phyloP scores from a whole-genome alignment of 2,797 vertebrate genomes.

The Acipenser oxyrinchus region DNA sequence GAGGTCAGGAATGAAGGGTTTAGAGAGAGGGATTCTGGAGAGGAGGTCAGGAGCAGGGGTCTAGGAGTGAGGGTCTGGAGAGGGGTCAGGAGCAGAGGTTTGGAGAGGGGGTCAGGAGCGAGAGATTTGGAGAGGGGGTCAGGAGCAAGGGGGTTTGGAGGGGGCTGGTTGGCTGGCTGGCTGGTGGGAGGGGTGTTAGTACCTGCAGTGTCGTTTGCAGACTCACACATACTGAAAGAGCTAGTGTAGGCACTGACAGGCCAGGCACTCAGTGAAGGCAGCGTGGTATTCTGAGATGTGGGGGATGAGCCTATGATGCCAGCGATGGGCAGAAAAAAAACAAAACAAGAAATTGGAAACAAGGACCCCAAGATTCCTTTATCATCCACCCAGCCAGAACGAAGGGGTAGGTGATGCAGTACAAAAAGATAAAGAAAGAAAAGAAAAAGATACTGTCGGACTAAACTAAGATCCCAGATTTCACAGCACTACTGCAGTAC shows the following conservation, averaged over 20 bases:
- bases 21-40: neutral
- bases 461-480: neutral
- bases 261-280: constrained; percentile 84
- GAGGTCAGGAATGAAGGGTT: neutral
- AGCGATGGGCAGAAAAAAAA: constrained; percentile 7
- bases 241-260: constrained; percentile 80
- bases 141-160: constrained; percentile 5
- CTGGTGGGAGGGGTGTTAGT: constrained; percentile 21
- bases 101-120: too few relatives aligned
- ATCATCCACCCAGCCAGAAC: neutral
- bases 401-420: neutral
- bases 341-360: neutral
- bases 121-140: neutral
- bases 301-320: constrained; percentile 58
- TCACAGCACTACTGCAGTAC: neutral
- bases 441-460: constrained; percentile 6
- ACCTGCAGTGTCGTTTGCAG: constrained; percentile 74
- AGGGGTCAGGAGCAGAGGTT: neutral
- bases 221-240: constrained; percentile 77
- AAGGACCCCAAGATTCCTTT: neutral
- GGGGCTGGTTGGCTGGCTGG: constrained; percentile 1
- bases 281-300: constrained; percentile 76
- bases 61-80: neutral
- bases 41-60: too few relatives aligned
- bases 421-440: constrained; percentile 9